These are phyloP conservation scores for Macaria liturata DNA, from an alignment of 2,888 invertebrate species.

Conservation along the genomic window DNA sequence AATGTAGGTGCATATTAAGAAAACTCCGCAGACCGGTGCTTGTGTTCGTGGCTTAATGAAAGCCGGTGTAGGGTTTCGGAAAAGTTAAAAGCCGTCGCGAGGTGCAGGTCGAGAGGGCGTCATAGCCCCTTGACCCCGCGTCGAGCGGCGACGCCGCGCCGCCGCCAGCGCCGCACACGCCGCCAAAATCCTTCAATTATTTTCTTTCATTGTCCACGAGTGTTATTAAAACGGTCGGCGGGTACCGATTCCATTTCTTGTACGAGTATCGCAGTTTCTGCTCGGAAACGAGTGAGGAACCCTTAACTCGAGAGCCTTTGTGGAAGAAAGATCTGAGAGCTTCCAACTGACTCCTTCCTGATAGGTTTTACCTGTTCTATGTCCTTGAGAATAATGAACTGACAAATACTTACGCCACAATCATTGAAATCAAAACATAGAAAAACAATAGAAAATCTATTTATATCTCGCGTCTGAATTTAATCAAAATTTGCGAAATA, in stretches of 20 bases:
- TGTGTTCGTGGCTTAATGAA: constrained; percentile 66
- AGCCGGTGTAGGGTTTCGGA: constrained; percentile 64
- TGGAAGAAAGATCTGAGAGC: constrained; percentile 1
- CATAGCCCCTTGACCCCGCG: constrained; percentile 71
- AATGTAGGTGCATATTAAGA: constrained; percentile 41
- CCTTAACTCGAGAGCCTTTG: neutral
- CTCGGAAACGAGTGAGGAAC: constrained; percentile 6
- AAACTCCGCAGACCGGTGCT: constrained; percentile 45
- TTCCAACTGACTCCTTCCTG: neutral
- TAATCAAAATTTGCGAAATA: neutral
- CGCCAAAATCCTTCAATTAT: constrained; percentile 42
- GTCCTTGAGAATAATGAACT: neutral
- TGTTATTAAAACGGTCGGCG: constrained; percentile 11
- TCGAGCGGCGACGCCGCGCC: constrained; percentile 42
- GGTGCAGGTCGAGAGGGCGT: constrained; percentile 70
- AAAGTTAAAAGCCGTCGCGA: constrained; percentile 69
- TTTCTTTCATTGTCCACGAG: constrained; percentile 26
- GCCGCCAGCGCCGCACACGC: constrained; percentile 28
- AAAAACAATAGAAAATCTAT: too few relatives aligned
- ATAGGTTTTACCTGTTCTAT: neutral
- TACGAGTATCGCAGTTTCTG: neutral
- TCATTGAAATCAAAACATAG: too few relatives aligned
- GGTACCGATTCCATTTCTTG: constrained; percentile 6
- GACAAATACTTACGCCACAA: too few relatives aligned
- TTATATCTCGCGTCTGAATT: too few relatives aligned